Evolutionary conservation across 2,797 vertebrate genomes (phyloP).

Genomic region (Agapornis canus): DNA sequence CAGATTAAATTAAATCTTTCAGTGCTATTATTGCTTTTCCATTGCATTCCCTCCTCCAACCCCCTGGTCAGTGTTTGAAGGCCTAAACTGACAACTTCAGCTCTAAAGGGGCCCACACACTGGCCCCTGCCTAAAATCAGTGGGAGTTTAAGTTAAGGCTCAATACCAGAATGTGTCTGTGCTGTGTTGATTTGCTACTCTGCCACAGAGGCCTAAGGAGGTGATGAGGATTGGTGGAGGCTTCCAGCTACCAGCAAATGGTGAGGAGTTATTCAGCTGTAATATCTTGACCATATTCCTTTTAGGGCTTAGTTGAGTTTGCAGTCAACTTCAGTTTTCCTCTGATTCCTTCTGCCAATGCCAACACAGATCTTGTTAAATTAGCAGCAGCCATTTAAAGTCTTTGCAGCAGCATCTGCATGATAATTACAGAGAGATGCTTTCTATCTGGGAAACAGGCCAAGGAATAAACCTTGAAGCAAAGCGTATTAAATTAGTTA

Average conservation of each 20-base stretch:
- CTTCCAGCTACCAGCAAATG: background rate
- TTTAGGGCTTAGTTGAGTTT: slow-evolving; percentile 24
- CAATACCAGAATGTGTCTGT: background rate
- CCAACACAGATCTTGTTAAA: slow-evolving; percentile 69
- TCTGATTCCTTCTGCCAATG: slow-evolving; percentile 36
- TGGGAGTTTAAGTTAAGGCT: background rate
- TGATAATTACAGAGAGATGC: slow-evolving; percentile 74
- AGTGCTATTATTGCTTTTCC: background rate
- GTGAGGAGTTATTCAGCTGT: background rate
- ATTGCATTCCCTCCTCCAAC: background rate
- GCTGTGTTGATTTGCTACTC: background rate
- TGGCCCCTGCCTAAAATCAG: background rate
- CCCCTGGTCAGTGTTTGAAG: background rate
- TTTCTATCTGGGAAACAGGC: slow-evolving; percentile 77
- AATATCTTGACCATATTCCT: background rate
- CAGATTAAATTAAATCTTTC: background rate
- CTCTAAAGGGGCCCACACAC: background rate
- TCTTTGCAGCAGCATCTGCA: slow-evolving; percentile 75
- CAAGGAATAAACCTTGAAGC: slow-evolving; percentile 81
- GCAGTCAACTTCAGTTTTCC: slow-evolving; percentile 34
- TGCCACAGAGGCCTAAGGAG: background rate
- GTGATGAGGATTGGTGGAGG: background rate
- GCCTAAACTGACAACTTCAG: background rate
- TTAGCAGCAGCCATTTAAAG: slow-evolving; percentile 74
- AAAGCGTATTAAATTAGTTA: slow-evolving; percentile 81